Percentiles rank a stretch among this genome's conserved stretches.
These are phyloP conservation scores for Crypturellus undulatus DNA, from an alignment of 2,113 vertebrate species.

Conservation along the genomic window DNA sequence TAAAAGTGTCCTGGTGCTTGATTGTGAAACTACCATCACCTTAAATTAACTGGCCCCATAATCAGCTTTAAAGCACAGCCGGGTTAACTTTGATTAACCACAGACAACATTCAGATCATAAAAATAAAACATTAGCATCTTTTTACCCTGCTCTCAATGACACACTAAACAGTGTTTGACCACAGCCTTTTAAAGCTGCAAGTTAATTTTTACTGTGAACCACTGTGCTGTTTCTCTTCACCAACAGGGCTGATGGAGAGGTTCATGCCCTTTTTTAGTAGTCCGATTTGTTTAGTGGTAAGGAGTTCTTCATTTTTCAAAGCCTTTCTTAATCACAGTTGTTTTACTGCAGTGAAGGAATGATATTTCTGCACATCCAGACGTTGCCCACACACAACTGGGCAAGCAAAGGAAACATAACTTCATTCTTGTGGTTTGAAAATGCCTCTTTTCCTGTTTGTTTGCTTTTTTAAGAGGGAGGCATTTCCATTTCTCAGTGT, in stretches of 20 bases:
- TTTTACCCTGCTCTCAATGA: not conserved
- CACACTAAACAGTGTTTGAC: not conserved
- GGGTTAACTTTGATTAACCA: conserved; percentile 42
- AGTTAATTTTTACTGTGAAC: conserved; percentile 32
- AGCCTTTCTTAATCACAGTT: conserved; percentile 26
- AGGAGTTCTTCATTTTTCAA: conserved; percentile 12
- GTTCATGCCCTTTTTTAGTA: not conserved
- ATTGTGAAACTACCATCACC: not conserved
- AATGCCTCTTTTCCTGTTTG: not conserved
- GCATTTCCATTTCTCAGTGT: not conserved
- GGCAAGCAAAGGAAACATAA: conserved; percentile 25
- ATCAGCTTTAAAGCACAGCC: conserved; percentile 17
- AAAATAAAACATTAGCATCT: conserved; percentile 36
- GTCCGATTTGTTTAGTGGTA: not conserved
- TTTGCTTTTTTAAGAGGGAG: not conserved
- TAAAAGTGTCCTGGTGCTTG: not conserved
- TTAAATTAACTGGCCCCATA: conserved; percentile 33
- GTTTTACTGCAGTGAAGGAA: conserved; percentile 29
- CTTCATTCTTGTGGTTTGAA: conserved; percentile 55
- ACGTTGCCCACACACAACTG: conserved; percentile 26
- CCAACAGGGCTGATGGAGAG: not conserved
- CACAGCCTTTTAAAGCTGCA: conserved; percentile 36
- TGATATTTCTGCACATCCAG: not conserved
- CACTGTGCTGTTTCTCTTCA: not conserved
- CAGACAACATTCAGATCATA: conserved; percentile 37